These are phyloP conservation scores for Spisula solida DNA, from an alignment of 2,888 invertebrate species.

Conservation along the genomic window DNA sequence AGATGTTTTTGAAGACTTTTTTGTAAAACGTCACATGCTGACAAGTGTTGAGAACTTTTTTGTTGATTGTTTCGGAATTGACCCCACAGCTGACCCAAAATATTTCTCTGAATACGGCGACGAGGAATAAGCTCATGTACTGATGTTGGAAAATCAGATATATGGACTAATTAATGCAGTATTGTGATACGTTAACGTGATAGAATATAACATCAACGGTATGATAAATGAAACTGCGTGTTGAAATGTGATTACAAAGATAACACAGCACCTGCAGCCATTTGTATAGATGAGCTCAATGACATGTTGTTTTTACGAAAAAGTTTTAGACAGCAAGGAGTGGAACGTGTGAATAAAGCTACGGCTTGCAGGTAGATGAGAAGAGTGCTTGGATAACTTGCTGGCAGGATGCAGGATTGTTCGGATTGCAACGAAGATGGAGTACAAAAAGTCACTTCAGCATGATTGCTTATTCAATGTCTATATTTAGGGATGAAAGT, in stretches of 20 bases:
- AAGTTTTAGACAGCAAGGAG: not conserved
- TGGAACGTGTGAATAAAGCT: not conserved
- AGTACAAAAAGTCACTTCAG: not conserved
- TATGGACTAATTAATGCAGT: not conserved
- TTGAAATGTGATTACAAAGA: not conserved
- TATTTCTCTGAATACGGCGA: constrained; percentile 31
- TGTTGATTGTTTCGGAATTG: constrained; percentile 56
- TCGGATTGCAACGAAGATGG: not conserved
- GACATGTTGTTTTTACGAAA: no score
- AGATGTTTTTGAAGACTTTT: constrained; percentile 48
- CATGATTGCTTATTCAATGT: not conserved
- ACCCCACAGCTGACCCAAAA: constrained; percentile 40
- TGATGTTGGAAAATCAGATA: not conserved
- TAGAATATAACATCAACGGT: not conserved
- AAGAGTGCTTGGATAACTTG: not conserved
- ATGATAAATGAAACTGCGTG: not conserved
- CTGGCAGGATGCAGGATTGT: not conserved
- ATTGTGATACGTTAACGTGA: not conserved
- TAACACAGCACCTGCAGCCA: not conserved
- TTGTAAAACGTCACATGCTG: constrained; percentile 41
- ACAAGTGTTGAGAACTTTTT: constrained; percentile 56
- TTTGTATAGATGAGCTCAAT: no score
- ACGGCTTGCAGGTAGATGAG: not conserved
- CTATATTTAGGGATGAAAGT: not conserved
- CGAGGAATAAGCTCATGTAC: not conserved